Percentiles rank a stretch among this genome's conserved stretches.
These are phyloP conservation scores for Dastarcus helophoroides DNA, from an alignment of 2,888 invertebrate genomes.

Conservation along the genomic window DNA sequence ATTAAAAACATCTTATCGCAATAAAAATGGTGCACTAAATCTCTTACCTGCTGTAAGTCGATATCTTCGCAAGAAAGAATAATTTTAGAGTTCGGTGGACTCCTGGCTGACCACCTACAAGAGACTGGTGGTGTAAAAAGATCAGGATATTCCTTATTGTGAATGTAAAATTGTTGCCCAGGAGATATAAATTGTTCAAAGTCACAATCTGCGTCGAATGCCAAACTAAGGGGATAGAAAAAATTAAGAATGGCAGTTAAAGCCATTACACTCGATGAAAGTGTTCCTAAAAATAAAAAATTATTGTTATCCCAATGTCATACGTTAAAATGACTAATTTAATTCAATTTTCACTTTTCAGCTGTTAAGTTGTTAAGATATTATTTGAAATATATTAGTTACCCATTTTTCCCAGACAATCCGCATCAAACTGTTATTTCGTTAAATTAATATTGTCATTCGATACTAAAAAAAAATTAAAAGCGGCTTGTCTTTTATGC, in stretches of 20 bases:
- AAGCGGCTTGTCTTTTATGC: too few relatives aligned
- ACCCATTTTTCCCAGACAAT: too few relatives aligned
- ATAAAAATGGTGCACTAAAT: too few relatives aligned
- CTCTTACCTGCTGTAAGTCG: slow-evolving; percentile 40
- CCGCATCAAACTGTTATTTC: too few relatives aligned
- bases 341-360: too few relatives aligned
- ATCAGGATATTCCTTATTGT: slow-evolving; percentile 40
- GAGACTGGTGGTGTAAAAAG: slow-evolving; percentile 30
- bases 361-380: too few relatives aligned
- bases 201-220: slow-evolving; percentile 37
- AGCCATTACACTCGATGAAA: slow-evolving; percentile 15
- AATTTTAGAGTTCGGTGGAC: slow-evolving; percentile 38
- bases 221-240: slow-evolving; percentile 24
- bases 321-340: too few relatives aligned
- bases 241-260: slow-evolving; percentile 25
- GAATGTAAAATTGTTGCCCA: slow-evolving; percentile 36
- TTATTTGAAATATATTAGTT: too few relatives aligned
- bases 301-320: too few relatives aligned
- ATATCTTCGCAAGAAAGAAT: slow-evolving; percentile 40
- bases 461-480: too few relatives aligned
- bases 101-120: slow-evolving; percentile 43
- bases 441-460: too few relatives aligned
- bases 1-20: too few relatives aligned
- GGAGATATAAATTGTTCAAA: slow-evolving; percentile 33
- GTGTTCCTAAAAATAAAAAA: slow-evolving; percentile 1